These are phyloP conservation scores for Epinotia nisella DNA, from an alignment of 2,888 invertebrate species.

Conservation along the genomic window DNA sequence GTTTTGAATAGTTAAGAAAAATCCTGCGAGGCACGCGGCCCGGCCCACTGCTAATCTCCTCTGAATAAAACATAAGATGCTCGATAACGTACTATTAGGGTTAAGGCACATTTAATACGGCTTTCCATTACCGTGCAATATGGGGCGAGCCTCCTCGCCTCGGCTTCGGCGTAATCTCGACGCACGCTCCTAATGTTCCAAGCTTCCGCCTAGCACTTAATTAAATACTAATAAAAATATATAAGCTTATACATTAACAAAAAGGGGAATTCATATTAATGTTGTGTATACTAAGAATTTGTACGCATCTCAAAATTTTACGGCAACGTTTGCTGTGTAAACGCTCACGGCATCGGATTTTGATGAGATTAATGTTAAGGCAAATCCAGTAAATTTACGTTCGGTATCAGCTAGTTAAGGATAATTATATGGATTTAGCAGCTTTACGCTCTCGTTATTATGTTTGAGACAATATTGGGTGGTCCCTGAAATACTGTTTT, in stretches of 20 bases:
- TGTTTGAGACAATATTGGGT: slow-evolving; percentile 63
- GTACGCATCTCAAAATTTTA: slow-evolving; percentile 49
- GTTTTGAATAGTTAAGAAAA: slow-evolving; percentile 70
- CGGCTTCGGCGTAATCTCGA: slow-evolving; percentile 62
- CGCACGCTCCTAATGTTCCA: slow-evolving; percentile 65
- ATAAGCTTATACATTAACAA: slow-evolving; percentile 49
- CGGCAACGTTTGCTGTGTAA: slow-evolving; percentile 49
- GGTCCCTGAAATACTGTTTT: slow-evolving; percentile 17
- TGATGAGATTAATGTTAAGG: slow-evolving; percentile 57
- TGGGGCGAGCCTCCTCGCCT: slow-evolving; percentile 53
- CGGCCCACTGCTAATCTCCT: slow-evolving; percentile 71
- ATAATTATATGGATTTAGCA: slow-evolving; percentile 68
- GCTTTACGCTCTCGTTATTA: slow-evolving; percentile 58
- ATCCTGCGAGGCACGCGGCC: slow-evolving; percentile 66
- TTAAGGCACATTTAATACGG: slow-evolving; percentile 76
- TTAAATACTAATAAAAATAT: slow-evolving; percentile 75
- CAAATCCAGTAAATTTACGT: slow-evolving; percentile 63
- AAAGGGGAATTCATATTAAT: slow-evolving; percentile 61
- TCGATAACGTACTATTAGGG: slow-evolving; percentile 79
- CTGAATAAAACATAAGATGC: slow-evolving; percentile 83
- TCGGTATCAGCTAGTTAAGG: slow-evolving; percentile 61
- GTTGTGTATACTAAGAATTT: slow-evolving; percentile 50
- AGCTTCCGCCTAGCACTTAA: slow-evolving; percentile 67
- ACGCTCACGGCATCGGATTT: slow-evolving; percentile 55
- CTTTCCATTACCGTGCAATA: slow-evolving; percentile 74